Base-by-base conservation (phyloP, 2,113 vertebrate genomes). In the Chaenocephalus aceratus region DNA sequence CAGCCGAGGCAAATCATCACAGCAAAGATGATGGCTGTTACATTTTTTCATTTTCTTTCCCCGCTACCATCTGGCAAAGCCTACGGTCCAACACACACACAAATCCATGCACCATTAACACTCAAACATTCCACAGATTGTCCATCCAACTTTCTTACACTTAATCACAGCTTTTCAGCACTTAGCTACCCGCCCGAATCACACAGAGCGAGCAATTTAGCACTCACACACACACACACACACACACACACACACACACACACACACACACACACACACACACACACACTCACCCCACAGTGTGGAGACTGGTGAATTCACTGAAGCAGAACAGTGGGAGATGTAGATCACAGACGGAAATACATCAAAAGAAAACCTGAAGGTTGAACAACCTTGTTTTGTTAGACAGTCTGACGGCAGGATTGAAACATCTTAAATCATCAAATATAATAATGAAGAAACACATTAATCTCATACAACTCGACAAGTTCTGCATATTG, bases 21-120 rank as follows among this genome's bases (percentile, higher is more conserved):
- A 64, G 60, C 73, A 56, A 83, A 66, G 56, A 84, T 56, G 75
- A 82, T 72, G 64, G 72, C 73, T 60, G 76, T 54, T 86, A 56
- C 51, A 15, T 52, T 74, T 87, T 82, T 64, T 72, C 56, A 34
- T 75, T 84, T 85, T 79, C 23, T 72, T 45, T 51, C 73, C 73
- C 44, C 41, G 57, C 72, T 57, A 89, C 91, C 93, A 93, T 93
- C 92, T 94, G 93, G 91, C 81, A 87, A 90, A 85, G 83, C 88
- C 87, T 62, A 92, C 89, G 61, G 85, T 80, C 82, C 85, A 89
- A 82, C 80, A 49, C 65, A 58, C 52, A 59, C 68, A 61, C 59
- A 41, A 18, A 11, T 34, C 30, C 68, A 74, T 3, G 30, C 49
- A 61, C 46, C 65, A 86, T 71, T 67, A 70, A 63, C 75, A 78